These are phyloP conservation scores for Coenonympha glycerion DNA, from an alignment of 2,888 invertebrate genomes.

Conservation along the genomic window DNA sequence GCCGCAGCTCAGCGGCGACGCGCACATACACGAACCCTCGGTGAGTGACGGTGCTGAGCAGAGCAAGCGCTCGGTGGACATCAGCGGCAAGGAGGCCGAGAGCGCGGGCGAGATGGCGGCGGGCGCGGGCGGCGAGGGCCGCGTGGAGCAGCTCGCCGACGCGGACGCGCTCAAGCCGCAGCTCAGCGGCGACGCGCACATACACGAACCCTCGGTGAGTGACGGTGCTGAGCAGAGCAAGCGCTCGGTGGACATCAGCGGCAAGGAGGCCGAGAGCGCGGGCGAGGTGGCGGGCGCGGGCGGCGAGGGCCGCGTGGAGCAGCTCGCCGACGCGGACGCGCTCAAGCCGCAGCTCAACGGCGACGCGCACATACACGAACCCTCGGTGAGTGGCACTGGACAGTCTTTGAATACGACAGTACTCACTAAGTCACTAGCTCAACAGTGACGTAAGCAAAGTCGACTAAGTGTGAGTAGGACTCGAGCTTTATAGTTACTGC, in stretches of 20 bases:
- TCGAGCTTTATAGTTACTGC: too few species aligned
- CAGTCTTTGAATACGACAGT: too few species aligned
- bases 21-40: slow-evolving; percentile 77
- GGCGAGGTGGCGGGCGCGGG: slow-evolving; percentile 74
- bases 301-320: slow-evolving; percentile 83
- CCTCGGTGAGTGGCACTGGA: slow-evolving; percentile 70
- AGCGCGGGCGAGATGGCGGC: slow-evolving; percentile 73
- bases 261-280: slow-evolving; percentile 78
- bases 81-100: slow-evolving; percentile 81
- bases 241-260: slow-evolving; percentile 88
- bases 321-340: slow-evolving; percentile 84
- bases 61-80: slow-evolving; percentile 81
- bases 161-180: slow-evolving; percentile 83
- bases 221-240: slow-evolving; percentile 62
- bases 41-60: slow-evolving; percentile 76
- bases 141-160: slow-evolving; percentile 86
- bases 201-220: slow-evolving; percentile 76
- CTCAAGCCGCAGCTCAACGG: slow-evolving; percentile 82
- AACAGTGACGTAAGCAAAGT: too few species aligned
- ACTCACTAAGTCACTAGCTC: too few species aligned
- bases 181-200: slow-evolving; percentile 83
- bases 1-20: slow-evolving; percentile 84
- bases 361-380: slow-evolving; percentile 79
- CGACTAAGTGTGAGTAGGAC: too few species aligned
- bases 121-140: slow-evolving; percentile 79